Percentiles rank a stretch among this genome's conserved stretches.
These are phyloP conservation scores for Camelus bactrianus DNA, from an alignment of 2,113 vertebrate species.

Conservation along the genomic window DNA sequence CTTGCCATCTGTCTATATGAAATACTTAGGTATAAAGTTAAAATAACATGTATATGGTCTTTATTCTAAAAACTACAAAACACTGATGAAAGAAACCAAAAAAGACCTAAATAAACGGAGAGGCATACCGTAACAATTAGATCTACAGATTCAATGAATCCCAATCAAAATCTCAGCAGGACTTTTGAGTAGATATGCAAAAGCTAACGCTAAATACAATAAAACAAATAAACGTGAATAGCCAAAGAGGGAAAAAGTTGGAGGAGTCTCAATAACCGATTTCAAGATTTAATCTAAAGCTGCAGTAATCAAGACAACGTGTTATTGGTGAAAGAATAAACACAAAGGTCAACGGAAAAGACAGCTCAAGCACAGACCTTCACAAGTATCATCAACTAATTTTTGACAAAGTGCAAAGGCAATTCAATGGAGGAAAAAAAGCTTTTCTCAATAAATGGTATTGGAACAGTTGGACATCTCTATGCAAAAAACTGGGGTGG, in stretches of 20 bases:
- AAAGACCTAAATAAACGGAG: not conserved
- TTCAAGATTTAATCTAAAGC: not conserved
- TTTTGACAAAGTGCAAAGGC: not conserved
- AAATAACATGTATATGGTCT: not conserved
- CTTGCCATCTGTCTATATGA: not conserved
- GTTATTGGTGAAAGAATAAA: not conserved
- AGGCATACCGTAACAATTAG: not conserved
- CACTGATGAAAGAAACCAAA: not conserved
- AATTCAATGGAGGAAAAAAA: not conserved
- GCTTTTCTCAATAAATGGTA: not conserved
- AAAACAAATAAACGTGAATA: slow-evolving; percentile 24
- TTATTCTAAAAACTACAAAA: slow-evolving; percentile 31
- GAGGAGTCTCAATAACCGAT: not conserved
- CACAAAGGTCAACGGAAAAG: not conserved
- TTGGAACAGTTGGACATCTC: not conserved
- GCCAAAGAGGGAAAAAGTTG: slow-evolving; percentile 27
- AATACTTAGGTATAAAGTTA: not conserved
- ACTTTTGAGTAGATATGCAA: slow-evolving; percentile 7
- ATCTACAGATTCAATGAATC: not conserved
- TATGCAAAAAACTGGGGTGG: not conserved
- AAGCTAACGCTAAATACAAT: slow-evolving; percentile 11
- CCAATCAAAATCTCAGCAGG: not conserved
- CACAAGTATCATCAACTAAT: not conserved
- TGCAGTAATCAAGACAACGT: not conserved
- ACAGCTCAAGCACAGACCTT: not conserved